Percentiles rank a stretch among this genome's conserved stretches.
phyloP scores from a whole-genome alignment of 2,797 vertebrate genomes.

The Myotis myotis region DNA sequence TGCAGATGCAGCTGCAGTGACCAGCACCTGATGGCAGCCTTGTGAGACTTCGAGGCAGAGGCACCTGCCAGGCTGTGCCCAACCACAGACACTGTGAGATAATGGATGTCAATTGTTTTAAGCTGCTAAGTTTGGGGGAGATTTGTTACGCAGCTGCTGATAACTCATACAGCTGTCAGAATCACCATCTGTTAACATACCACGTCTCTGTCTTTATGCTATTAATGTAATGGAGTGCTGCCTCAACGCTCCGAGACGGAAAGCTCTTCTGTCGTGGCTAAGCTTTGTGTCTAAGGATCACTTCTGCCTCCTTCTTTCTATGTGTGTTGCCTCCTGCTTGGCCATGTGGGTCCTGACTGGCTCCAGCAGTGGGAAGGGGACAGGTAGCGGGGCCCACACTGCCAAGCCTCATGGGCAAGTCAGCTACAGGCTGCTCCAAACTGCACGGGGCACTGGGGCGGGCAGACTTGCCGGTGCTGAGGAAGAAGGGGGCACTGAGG shows the following conservation, averaged over 20 bases:
- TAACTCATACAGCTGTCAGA: background rate
- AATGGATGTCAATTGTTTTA: fast-evolving
- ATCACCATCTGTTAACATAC: background rate
- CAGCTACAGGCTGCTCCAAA: fast-evolving
- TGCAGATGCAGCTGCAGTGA: too few species aligned
- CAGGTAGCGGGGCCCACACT: background rate
- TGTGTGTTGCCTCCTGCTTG: background rate
- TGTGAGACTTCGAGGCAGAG: background rate
- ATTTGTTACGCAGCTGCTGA: background rate
- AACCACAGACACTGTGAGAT: background rate
- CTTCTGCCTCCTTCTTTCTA: too few species aligned
- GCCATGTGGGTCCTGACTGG: background rate
- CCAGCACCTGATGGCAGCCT: background rate
- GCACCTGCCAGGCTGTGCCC: fast-evolving
- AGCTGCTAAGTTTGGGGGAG: background rate
- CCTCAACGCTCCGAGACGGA: background rate
- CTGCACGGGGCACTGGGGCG: background rate
- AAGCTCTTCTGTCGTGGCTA: fast-evolving
- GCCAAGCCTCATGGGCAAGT: background rate
- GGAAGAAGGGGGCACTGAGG: background rate
- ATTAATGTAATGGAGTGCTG: too few species aligned
- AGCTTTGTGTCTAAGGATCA: too few species aligned
- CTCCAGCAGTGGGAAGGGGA: background rate
- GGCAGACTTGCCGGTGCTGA: fast-evolving
- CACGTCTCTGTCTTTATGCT: background rate